Evolutionary conservation across 2,113 vertebrate genomes (phyloP).

Genomic region (Varanus komodoensis): DNA sequence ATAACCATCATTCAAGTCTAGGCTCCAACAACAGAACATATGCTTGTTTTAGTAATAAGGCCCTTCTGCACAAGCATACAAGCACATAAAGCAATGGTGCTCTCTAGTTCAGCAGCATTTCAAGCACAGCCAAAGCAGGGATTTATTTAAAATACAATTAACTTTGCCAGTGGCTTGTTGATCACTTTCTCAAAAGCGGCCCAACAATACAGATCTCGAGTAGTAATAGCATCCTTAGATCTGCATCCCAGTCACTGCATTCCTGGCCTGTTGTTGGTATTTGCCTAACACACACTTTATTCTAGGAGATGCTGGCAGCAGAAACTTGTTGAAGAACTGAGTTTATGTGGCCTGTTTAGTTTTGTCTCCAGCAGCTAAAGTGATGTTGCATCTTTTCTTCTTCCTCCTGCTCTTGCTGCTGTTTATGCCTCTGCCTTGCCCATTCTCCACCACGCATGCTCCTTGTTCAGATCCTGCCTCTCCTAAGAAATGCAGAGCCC

Average conservation of each 20-base stretch:
- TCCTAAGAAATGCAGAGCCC: constrained; percentile 99
- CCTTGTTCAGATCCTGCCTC: constrained; percentile 96
- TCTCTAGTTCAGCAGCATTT: constrained; percentile 17
- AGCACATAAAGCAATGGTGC: not conserved
- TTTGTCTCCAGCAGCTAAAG: constrained; percentile 69
- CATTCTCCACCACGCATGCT: constrained; percentile 83
- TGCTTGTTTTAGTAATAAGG: not conserved
- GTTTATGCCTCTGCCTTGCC: constrained; percentile 78
- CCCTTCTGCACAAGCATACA: not conserved
- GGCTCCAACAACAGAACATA: no score
- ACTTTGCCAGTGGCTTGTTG: not conserved
- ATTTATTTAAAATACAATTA: not conserved
- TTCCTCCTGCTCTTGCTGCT: constrained; percentile 69
- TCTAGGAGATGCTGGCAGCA: constrained; percentile 43
- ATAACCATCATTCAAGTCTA: no score
- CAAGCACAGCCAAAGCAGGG: not conserved
- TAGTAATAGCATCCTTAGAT: not conserved
- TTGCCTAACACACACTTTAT: constrained; percentile 56
- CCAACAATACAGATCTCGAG: no score
- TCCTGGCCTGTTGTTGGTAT: constrained; percentile 21
- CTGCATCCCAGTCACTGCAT: not conserved
- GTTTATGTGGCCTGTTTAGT: constrained; percentile 47
- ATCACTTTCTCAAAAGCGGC: not conserved
- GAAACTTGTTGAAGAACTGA: not conserved
- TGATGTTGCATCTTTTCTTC: constrained; percentile 75